A percentile compares a stretch with the other conserved stretches of the same genome.
phyloP scores from a whole-genome alignment of 2,113 vertebrate genomes.

The Hippotragus niger region DNA sequence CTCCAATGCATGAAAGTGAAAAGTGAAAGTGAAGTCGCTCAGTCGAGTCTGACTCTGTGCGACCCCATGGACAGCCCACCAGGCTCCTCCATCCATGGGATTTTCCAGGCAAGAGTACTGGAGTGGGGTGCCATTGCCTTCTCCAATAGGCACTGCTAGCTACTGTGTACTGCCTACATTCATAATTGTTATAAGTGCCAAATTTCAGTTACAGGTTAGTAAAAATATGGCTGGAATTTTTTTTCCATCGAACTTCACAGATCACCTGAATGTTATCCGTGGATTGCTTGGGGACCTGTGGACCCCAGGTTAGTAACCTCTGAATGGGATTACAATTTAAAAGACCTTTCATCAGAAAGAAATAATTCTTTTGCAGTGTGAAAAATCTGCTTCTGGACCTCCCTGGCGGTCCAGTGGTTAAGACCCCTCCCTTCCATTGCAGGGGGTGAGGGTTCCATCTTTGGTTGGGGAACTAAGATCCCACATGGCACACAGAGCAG shows the following conservation, averaged over 20 bases:
- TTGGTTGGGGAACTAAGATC: background rate
- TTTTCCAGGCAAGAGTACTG: no score
- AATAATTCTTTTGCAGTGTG: constrained; percentile 2
- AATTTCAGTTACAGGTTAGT: constrained; percentile 24
- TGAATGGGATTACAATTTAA: constrained; percentile 14
- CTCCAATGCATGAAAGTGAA: no score
- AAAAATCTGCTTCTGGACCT: background rate
- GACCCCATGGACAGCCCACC: no score
- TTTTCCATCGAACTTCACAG: background rate
- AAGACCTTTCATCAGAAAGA: constrained; percentile 5
- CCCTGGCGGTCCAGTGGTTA: background rate
- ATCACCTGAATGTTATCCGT: constrained; percentile 5
- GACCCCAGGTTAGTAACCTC: background rate
- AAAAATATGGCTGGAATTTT: constrained; percentile 24
- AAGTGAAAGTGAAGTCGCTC: no score
- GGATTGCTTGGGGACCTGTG: background rate
- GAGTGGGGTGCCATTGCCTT: no score
- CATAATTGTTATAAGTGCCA: background rate
- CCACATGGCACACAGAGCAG: background rate
- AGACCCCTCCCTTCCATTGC: background rate
- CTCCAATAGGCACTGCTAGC: background rate
- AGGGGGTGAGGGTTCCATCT: background rate
- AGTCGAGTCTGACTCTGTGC: no score
- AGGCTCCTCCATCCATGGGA: no score
- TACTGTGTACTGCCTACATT: background rate